Base-by-base conservation (phyloP, 2,797 vertebrate genomes). In the Poeciliopsis gracilis region DNA sequence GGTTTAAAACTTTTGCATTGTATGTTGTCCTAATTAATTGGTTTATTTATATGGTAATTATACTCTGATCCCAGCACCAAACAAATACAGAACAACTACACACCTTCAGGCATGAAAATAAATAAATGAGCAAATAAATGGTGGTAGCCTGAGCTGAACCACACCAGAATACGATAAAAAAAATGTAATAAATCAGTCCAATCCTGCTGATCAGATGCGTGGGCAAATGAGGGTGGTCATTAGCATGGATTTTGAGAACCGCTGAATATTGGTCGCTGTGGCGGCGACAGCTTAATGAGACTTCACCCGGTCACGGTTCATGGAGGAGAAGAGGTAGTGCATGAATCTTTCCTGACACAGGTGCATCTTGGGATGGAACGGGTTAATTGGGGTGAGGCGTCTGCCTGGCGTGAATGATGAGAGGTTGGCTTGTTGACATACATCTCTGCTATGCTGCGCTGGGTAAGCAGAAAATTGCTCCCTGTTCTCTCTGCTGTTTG, bases 331-430 rank as follows among this genome's bases (percentile, higher is more conserved):
- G 72, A 73, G 77, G 76, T 73, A 74, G 72, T 83, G 82, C 85
- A 91, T 90, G 88, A 75, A 86, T 89, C 86, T 83, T 81, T 80
- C 86, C 88, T 91, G 87, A 88, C 86, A 91, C 78, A 93, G 86
- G 88, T 92, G 92, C 89, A 91, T 91, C 84, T 78, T 90, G 88
- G 91, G 87, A 92, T 80, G 73, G 86, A 86, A 84, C 33, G 80
- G 88, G 92, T 91, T 95, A 93, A 94, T 93, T 91, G 88, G 90
- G 93, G 89, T 93, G 91, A 93, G 83, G 88, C 67, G 89, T 82
- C 84, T 81, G 79, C 82, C 89, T 87, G 84, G 88, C 84, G 79
- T 92, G 91, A 93, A 87, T 89, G 94, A 94, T 95, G 93, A 92
- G 90, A 89, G 84, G 89, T 84, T 90, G 91, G 87, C 88, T 93